Percentiles rank a stretch among this genome's conserved stretches.
Evolutionary conservation across 2,888 invertebrate genomes (phyloP).

Genomic region (Micropterix aruncella): DNA sequence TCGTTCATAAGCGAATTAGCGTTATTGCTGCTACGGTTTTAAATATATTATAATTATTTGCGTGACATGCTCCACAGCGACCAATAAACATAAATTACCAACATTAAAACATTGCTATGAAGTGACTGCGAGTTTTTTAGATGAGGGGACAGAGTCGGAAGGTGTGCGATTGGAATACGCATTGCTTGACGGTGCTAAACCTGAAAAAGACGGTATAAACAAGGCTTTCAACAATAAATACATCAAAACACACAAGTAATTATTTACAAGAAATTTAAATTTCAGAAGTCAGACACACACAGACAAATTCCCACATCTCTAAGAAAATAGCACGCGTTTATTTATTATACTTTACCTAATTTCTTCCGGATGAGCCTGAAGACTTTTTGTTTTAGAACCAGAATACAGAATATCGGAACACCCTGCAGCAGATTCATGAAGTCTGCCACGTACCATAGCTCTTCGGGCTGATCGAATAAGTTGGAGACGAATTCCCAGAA

Average conservation of each 20-base stretch:
- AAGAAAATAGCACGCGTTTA: slow-evolving; percentile 4
- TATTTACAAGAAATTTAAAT: not conserved
- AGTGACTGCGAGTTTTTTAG: not conserved
- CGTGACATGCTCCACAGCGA: no score
- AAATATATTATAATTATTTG: no score
- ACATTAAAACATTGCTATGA: no score
- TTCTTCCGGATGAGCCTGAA: slow-evolving; percentile 41
- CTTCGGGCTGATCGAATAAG: slow-evolving; percentile 31
- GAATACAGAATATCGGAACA: slow-evolving; percentile 56
- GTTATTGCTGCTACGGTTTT: no score
- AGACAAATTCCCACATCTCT: not conserved
- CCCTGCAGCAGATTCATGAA: slow-evolving; percentile 57
- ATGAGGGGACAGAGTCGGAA: not conserved
- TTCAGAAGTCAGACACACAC: not conserved
- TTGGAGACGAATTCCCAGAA: slow-evolving; percentile 50
- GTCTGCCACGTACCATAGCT: slow-evolving; percentile 43
- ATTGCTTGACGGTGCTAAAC: not conserved
- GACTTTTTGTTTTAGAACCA: slow-evolving; percentile 54
- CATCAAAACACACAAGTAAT: no score
- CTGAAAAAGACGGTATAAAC: not conserved
- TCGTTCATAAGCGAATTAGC: no score
- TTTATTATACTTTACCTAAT: slow-evolving; percentile 28
- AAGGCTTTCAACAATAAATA: no score
- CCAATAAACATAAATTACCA: no score
- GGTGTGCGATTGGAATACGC: not conserved